Percentiles rank a stretch among this genome's conserved stretches.
phyloP scores from a whole-genome alignment of 2,113 vertebrate species.

The Carassius carassius region DNA sequence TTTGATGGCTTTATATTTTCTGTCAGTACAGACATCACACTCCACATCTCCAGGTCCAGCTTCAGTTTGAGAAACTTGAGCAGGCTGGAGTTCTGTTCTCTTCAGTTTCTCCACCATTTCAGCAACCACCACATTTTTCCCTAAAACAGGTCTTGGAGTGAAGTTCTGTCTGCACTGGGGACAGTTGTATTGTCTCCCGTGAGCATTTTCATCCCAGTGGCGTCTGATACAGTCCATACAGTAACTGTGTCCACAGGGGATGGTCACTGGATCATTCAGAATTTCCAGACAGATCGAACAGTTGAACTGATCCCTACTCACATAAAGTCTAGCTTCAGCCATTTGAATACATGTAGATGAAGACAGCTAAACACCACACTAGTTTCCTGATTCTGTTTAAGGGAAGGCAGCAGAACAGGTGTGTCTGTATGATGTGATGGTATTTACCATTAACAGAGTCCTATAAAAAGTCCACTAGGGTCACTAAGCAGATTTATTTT shows the following conservation, averaged over 20 bases:
- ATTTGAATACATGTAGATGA: not conserved
- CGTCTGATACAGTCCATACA: not conserved
- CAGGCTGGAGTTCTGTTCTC: not conserved
- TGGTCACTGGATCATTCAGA: conserved; percentile 5
- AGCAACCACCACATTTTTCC: not conserved
- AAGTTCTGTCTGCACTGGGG: not conserved
- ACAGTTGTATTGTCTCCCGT: not conserved
- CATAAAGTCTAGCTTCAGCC: not conserved
- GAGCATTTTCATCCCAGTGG: not conserved
- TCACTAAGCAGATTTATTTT: not conserved
- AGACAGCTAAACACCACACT: not conserved
- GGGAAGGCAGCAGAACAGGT: not conserved
- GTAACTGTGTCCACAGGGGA: conserved; percentile 10
- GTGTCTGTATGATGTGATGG: not conserved
- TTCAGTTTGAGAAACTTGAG: not conserved
- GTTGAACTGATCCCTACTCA: not conserved
- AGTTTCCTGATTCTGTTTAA: not conserved
- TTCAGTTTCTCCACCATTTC: conserved; percentile 3
- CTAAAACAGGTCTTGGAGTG: not conserved
- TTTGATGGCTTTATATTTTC: not conserved
- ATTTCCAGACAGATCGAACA: not conserved
- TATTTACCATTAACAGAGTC: conserved; percentile 16
- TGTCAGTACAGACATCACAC: not conserved
- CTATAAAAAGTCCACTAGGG: not conserved
- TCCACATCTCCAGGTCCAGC: not conserved